Evolutionary conservation across 2,888 invertebrate species (phyloP).

Genomic region (Phania funesta): DNA sequence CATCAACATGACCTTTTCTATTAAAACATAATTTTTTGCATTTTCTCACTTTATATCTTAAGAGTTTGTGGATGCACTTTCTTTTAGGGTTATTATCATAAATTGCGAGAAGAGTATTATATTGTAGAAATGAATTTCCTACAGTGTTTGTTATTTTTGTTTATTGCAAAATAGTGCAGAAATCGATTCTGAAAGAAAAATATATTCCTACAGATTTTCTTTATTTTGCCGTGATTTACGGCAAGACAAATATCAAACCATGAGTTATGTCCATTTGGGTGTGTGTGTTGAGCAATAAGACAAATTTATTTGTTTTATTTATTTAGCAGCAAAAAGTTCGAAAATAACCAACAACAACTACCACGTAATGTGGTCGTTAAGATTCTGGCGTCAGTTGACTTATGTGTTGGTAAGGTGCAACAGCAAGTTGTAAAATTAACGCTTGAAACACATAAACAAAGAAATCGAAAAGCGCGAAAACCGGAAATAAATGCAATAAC

Average conservation of each 20-base stretch:
- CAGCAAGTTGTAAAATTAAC: conserved; percentile 56
- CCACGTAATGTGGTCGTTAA: conserved; percentile 65
- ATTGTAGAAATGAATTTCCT: conserved; percentile 37
- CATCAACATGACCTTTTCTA: conserved; percentile 14
- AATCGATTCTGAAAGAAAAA: conserved; percentile 40
- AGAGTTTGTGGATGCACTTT: conserved; percentile 20
- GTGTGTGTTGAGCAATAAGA: background rate
- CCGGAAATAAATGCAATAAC: conserved; percentile 18
- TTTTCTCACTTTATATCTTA: conserved; percentile 12
- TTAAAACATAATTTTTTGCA: background rate
- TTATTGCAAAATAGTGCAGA: conserved; percentile 31
- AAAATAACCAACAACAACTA: conserved; percentile 16
- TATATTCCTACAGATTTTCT: conserved; percentile 32
- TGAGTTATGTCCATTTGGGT: background rate
- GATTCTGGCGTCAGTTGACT: conserved; percentile 65
- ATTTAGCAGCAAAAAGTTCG: conserved; percentile 26
- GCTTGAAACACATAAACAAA: conserved; percentile 26
- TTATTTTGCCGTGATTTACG: conserved; percentile 3
- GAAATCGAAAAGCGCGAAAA: conserved; percentile 22
- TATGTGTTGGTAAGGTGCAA: conserved; percentile 67
- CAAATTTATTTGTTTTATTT: conserved; percentile 27
- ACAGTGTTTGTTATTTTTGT: background rate
- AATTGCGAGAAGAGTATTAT: conserved; percentile 44
- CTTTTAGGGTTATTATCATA: conserved; percentile 29
- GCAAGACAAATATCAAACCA: conserved; percentile 43